A percentile compares a stretch with the other conserved stretches of the same genome.
Evolutionary conservation across 2,888 invertebrate genomes (phyloP).

Genomic region (Atethmia centrago): DNA sequence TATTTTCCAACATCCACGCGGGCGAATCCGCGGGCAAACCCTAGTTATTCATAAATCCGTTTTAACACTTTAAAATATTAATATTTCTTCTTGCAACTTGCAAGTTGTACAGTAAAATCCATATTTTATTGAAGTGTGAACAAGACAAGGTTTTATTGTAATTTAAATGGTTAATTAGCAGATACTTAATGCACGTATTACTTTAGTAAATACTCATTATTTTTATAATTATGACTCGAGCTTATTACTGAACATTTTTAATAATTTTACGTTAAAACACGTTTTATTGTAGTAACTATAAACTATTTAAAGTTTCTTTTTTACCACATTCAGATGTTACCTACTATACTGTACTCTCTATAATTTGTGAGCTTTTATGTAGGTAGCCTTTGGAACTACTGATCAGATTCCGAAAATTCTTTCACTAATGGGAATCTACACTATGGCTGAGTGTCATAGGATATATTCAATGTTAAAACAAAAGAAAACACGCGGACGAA

Average conservation of each 20-base stretch:
- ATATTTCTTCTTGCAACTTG: constrained; percentile 23
- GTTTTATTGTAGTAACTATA: background rate
- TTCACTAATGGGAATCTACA: background rate
- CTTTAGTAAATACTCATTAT: constrained; percentile 34
- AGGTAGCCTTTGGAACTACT: too few species aligned
- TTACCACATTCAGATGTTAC: background rate
- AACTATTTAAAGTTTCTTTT: background rate
- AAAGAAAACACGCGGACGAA: background rate
- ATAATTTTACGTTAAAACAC: background rate
- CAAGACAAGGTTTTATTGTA: constrained; percentile 34
- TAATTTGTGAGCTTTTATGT: background rate
- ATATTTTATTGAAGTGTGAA: constrained; percentile 55
- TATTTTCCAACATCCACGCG: too few species aligned
- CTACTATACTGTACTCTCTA: too few species aligned
- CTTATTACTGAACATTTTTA: constrained; percentile 10
- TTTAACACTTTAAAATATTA: background rate
- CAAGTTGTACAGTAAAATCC: constrained; percentile 5
- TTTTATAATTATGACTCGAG: constrained; percentile 10
- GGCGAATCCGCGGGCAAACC: too few species aligned
- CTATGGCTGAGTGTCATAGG: background rate
- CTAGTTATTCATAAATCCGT: background rate
- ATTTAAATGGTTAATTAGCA: constrained; percentile 45
- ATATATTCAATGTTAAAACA: background rate
- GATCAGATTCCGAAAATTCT: background rate
- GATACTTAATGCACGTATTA: constrained; percentile 16